phyloP scores from a whole-genome alignment of 2,797 vertebrate species.

The Tenualosa ilisha region DNA sequence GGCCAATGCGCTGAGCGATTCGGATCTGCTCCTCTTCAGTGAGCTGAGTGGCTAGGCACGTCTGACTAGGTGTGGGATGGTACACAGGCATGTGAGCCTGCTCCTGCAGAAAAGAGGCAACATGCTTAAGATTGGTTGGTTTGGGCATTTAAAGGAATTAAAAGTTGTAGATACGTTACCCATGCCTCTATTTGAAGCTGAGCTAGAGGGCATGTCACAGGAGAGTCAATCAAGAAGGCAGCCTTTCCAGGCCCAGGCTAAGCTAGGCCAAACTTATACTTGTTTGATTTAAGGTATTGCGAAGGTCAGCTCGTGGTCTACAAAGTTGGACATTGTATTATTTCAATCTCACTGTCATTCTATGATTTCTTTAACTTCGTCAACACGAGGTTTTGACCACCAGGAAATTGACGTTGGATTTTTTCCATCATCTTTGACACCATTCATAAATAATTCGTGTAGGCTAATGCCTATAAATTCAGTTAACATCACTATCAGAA shows the following conservation, averaged over 20 bases:
- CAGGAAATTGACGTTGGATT: not conserved
- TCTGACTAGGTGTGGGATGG: conserved; percentile 88
- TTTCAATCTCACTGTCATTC: not conserved
- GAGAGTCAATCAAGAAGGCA: not conserved
- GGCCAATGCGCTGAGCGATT: conserved; percentile 87
- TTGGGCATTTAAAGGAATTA: not conserved
- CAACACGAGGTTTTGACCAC: not conserved
- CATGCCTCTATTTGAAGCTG: not conserved
- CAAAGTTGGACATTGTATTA: too few species aligned
- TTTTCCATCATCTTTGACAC: not conserved
- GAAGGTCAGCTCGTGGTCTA: too few species aligned
- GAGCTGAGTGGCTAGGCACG: conserved; percentile 84
- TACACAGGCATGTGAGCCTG: conserved; percentile 86
- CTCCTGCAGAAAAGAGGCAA: conserved; percentile 67
- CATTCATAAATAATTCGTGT: not conserved
- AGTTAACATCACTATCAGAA: not conserved
- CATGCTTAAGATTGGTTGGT: not conserved
- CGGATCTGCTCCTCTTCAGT: conserved; percentile 89
- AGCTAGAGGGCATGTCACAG: not conserved
- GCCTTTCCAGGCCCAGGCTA: not conserved
- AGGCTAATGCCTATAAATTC: not conserved
- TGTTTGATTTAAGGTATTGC: too few species aligned
- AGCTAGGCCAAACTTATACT: too few species aligned
- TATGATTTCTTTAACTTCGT: not conserved
- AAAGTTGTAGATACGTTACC: not conserved